These are phyloP conservation scores for Rhagologus leucostigma DNA, from an alignment of 2,113 vertebrate species.

Conservation along the genomic window DNA sequence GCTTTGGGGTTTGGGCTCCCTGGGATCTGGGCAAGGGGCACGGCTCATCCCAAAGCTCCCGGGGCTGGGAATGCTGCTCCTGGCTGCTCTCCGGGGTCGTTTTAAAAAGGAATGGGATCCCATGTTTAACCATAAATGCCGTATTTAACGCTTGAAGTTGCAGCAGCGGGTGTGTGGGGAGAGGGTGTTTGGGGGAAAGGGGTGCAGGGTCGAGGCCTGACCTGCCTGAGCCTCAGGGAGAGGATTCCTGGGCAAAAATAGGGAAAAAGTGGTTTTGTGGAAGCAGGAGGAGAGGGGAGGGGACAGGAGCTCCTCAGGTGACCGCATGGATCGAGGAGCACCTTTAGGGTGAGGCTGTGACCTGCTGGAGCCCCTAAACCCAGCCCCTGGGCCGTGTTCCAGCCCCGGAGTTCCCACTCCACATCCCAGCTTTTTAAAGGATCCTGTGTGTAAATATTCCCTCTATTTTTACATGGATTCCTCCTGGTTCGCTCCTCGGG, in stretches of 20 bases:
- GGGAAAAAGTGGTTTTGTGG: background rate
- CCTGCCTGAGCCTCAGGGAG: background rate
- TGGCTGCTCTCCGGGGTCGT: background rate
- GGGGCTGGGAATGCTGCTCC: background rate
- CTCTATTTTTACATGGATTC: background rate
- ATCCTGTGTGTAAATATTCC: background rate
- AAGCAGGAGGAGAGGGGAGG: background rate
- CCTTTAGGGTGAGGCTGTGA: background rate
- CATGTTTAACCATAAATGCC: background rate
- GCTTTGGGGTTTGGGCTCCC: background rate
- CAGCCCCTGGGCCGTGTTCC: background rate
- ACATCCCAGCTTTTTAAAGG: background rate
- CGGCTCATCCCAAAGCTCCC: background rate
- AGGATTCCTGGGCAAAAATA: background rate
- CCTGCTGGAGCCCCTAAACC: background rate
- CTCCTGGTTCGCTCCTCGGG: background rate
- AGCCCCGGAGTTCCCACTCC: background rate
- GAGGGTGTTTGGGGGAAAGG: background rate
- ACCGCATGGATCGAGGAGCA: background rate
- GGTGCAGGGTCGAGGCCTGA: background rate
- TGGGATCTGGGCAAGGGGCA: background rate
- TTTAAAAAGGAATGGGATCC: background rate
- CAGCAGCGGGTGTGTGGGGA: background rate
- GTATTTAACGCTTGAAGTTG: background rate
- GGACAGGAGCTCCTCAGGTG: background rate